phyloP scores from a whole-genome alignment of 2,888 invertebrate genomes.

The Druceiella hillmani region DNA sequence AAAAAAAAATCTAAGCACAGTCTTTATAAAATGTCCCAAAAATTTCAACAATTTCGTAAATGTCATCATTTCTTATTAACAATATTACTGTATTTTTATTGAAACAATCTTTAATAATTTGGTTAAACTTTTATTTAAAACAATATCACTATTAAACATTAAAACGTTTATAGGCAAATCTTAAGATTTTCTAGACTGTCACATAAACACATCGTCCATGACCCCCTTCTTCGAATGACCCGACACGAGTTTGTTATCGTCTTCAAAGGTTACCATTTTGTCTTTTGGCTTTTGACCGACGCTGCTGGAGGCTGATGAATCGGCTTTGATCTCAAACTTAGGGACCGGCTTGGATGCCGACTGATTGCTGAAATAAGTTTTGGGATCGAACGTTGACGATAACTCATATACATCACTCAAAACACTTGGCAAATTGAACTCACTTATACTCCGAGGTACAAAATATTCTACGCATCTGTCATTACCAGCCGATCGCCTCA shows the following conservation, averaged over 20 bases:
- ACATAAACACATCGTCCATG: conserved; percentile 75
- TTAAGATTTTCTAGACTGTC: too few relatives aligned
- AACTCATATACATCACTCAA: conserved; percentile 35
- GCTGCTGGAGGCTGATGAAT: conserved; percentile 31
- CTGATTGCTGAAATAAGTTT: conserved; percentile 29
- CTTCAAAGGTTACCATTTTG: conserved; percentile 78
- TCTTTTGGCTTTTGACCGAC: conserved; percentile 53
- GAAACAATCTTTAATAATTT: too few relatives aligned
- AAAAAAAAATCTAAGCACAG: too few relatives aligned
- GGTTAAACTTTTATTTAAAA: too few relatives aligned
- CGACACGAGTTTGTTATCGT: conserved; percentile 53
- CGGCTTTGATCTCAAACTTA: conserved; percentile 27
- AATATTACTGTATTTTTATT: too few relatives aligned
- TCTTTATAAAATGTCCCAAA: too few relatives aligned
- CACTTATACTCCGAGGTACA: conserved; percentile 78
- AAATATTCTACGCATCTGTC: conserved; percentile 74
- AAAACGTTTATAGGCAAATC: too few relatives aligned
- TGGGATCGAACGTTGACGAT: conserved; percentile 20
- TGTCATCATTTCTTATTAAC: too few relatives aligned
- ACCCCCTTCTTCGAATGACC: conserved; percentile 36
- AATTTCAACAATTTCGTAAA: too few relatives aligned
- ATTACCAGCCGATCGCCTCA: conserved; percentile 56
- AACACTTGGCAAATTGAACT: conserved; percentile 67
- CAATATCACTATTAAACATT: too few relatives aligned
- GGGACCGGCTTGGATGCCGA: conserved; percentile 44